Evolutionary conservation across 2,888 invertebrate genomes (phyloP), one percentile per base, ranked within the genome.

Genomic region (Nymphalis polychloros): DNA sequence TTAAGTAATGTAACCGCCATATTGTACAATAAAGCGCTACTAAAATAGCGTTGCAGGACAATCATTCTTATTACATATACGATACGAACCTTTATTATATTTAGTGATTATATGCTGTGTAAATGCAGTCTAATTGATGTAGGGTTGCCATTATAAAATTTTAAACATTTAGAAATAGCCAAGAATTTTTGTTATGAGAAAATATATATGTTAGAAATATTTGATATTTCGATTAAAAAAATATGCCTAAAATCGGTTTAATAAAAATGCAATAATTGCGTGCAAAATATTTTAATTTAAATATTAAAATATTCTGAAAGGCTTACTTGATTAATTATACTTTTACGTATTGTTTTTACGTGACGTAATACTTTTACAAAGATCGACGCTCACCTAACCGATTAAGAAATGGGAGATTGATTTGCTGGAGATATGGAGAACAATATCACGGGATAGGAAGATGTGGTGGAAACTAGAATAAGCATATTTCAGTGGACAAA

Each of bases 1-100:
- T 67, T 49, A 67, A 60, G 49, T 67, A 55, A 62, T 67, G 49
- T 55, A 47, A 49, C 57, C 41, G 55, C 27, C 27, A 27, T 60
- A 8, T 60, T 55, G 20, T 53, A 67, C 55, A 62, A 62, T 8
- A 31, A 35, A 61, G 20, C 35, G 48, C 23, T 17, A n/a, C 1
- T 31, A 35, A 31, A 57, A 41, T 57, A 57, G 31, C 19, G 19
- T 35, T 41, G 27, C 1, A 10, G 57, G 35, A 57, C 13, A 27
- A 41, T 57, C 41, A 57, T 57, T 35, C 57, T 41, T 57, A 57
- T 57, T 41, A n/a, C 57, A 19, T 31, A 41, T 41, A 41, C 41
- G 57, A 10, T 57, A 57, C 19, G 57, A 19, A 41, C 19, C 35
- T 19, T 35, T 35, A 8, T 57, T 35, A 41, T 57, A 57, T 27